Evolutionary conservation across 2,113 vertebrate species (phyloP).

Genomic region (Cettia cetti): DNA sequence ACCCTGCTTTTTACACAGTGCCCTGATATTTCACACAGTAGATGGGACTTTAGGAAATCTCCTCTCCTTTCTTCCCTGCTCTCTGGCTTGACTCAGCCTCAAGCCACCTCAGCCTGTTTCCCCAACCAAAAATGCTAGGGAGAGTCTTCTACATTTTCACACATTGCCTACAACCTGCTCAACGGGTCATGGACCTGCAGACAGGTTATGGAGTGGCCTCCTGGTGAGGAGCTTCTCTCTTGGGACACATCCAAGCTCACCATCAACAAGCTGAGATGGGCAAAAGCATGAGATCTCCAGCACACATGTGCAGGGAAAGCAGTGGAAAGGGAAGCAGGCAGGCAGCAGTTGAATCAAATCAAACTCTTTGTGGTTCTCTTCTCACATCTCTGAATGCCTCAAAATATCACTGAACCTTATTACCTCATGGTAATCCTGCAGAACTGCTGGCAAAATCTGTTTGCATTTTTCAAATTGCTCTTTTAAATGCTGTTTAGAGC

Average conservation of each 20-base stretch:
- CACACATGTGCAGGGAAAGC: rapidly evolving
- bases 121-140: neutral
- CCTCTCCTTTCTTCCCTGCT: neutral
- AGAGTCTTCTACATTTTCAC: neutral
- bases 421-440: neutral
- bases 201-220: neutral
- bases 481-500: neutral
- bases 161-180: neutral
- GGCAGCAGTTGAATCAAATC: neutral
- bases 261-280: neutral
- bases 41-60: neutral
- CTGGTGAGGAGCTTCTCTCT: neutral
- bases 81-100: neutral
- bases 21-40: neutral
- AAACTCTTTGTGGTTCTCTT: neutral
- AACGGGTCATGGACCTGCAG: neutral
- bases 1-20: neutral
- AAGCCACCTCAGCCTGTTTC: neutral
- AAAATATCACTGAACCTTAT: neutral
- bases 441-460: neutral
- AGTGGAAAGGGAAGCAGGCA: neutral
- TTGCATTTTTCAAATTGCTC: neutral
- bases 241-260: neutral
- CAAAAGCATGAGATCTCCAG: neutral
- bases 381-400: neutral